Conservation (phyloP, 2,797 vertebrate genomes). For the Todus mexicanus region DNA sequence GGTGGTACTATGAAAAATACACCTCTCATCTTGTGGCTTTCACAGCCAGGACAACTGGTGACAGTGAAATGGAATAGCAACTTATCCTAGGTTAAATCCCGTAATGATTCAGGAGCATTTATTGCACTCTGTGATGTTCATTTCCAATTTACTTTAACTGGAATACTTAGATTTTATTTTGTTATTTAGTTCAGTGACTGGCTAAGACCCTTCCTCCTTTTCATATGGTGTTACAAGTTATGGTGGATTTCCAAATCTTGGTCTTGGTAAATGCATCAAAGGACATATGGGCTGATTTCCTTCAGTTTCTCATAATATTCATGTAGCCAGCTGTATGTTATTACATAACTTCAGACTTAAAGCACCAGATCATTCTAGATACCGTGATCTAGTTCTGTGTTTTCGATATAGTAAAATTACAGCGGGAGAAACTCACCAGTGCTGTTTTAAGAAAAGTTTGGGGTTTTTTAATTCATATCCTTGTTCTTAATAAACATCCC, state of each 20-base stretch:
- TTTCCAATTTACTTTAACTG: background rate
- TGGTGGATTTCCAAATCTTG: slow-evolving; percentile 50
- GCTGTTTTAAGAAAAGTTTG: slow-evolving; percentile 46
- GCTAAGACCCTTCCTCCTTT: slow-evolving; percentile 1
- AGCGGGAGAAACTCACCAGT: slow-evolving; percentile 49
- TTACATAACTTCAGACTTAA: slow-evolving; percentile 66
- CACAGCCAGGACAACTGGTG: background rate
- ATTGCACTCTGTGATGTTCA: background rate
- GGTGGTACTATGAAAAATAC: background rate
- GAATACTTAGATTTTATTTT: background rate
- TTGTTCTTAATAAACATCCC: slow-evolving; percentile 74
- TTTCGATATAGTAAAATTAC: slow-evolving; percentile 52
- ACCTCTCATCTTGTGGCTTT: background rate
- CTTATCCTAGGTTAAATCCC: background rate
- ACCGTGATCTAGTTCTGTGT: slow-evolving; percentile 50
- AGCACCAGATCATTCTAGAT: slow-evolving; percentile 44
- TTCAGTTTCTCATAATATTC: slow-evolving; percentile 45
- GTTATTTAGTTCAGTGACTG: background rate
- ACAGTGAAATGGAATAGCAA: background rate
- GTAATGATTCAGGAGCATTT: background rate
- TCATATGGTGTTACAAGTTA: slow-evolving; percentile 24
- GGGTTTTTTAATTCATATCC: slow-evolving; percentile 61
- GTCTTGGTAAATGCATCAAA: slow-evolving; percentile 63
- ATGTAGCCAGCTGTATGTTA: slow-evolving; percentile 59
- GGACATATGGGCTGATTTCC: slow-evolving; percentile 57